Percentiles rank a stretch among this genome's conserved stretches.
These are phyloP conservation scores for Achlya flavicornis DNA, from an alignment of 2,888 invertebrate genomes.

Conservation along the genomic window DNA sequence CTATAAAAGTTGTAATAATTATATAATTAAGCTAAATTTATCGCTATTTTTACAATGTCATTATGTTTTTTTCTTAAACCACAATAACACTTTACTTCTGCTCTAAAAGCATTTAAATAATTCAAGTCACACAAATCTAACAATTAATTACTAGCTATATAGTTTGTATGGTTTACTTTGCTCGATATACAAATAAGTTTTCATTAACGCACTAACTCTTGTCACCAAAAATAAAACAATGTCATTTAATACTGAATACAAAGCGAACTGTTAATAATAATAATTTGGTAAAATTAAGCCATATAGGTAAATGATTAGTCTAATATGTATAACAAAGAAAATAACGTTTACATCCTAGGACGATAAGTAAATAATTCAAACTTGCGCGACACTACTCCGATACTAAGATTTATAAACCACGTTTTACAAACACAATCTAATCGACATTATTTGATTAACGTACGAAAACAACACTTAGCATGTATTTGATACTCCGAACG, in stretches of 20 bases:
- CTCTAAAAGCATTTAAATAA: conserved; percentile 83
- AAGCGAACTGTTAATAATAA: conserved; percentile 71
- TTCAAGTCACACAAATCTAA: conserved; percentile 84
- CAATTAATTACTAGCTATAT: conserved; percentile 83
- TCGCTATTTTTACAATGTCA: conserved; percentile 84
- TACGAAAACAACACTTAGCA: conserved; percentile 80
- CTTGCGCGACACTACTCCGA: conserved; percentile 75
- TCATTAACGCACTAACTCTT: conserved; percentile 64
- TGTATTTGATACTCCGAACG: conserved; percentile 80
- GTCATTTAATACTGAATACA: conserved; percentile 79
- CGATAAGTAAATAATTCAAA: conserved; percentile 62
- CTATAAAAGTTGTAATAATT: conserved; percentile 84
- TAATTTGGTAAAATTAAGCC: conserved; percentile 80
- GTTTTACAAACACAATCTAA: conserved; percentile 60
- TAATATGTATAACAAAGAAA: conserved; percentile 66
- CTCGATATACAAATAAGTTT: conserved; percentile 82
- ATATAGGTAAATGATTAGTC: conserved; percentile 56
- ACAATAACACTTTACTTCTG: conserved; percentile 82
- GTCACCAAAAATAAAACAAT: conserved; percentile 64
- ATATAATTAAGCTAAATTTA: conserved; percentile 82
- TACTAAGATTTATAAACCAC: conserved; percentile 61
- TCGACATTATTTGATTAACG: conserved; percentile 60
- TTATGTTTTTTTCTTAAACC: conserved; percentile 81
- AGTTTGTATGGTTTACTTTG: conserved; percentile 80
- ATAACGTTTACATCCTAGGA: conserved; percentile 62